Evolutionary conservation across 2,888 invertebrate species (phyloP), one percentile per base, ranked within the genome.

Genomic region (Dynastes grantii): DNA sequence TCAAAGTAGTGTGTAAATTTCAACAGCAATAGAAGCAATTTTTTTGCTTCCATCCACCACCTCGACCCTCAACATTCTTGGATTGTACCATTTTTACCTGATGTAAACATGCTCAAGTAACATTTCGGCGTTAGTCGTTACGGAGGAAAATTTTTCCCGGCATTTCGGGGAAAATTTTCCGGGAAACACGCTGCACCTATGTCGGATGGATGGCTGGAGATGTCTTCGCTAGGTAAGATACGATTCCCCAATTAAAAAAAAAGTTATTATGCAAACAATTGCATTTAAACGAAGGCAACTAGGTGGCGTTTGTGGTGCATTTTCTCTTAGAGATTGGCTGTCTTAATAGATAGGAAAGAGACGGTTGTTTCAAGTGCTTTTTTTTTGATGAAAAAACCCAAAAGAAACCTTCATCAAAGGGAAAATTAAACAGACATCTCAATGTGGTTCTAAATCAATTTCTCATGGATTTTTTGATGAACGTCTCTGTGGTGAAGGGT

Each of bases 141-240:
- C 63, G 63, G 58, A 64, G 70, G 78, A 76, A 78, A 73, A 78
- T 64, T 51, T 70, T 78, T 73, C 78, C 78, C 73, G 16, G 8
- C 8, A 5, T 73, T 55, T 55, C 32, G 49, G 76, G 76, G 55
- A 67, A 76, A 76, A 76, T 67, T 67, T 76, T 76, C 67, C 76
- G 53, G 76, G 53, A 27, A 53, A 76, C 22, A 16, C 49, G 76
- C 11, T 37, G 64, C 53, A 45, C 63, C 63, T 16, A 80, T 80
- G 78, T 68, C 80, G 51, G 77, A 85, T 87, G 86, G 85, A 88
- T 88, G 87, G 86, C 85, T 85, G 84, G 86, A 86, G 81, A 89
- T 89, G 89, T 87, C 87, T 82, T 88, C 87, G 82, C 84, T 88
- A 86, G 89, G 89, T 89, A 85, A 87, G 88, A 76, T 6, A 70